Base-by-base conservation (phyloP, 2,888 invertebrate species). In the Lypha dubia region DNA sequence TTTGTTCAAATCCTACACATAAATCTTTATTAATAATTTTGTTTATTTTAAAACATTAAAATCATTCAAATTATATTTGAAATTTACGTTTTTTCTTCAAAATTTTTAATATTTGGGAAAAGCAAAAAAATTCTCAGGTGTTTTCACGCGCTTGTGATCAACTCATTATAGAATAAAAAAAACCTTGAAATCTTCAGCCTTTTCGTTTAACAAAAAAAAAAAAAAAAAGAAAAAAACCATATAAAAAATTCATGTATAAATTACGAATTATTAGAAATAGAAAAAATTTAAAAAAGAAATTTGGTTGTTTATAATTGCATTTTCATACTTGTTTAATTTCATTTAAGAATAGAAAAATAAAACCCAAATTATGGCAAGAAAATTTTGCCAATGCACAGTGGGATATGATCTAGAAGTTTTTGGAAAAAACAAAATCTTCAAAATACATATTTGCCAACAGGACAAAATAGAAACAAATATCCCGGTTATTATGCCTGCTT, bases 41-140 rank as follows among this genome's bases (percentile, higher is more conserved):
- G n/a, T 62, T 49, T 35, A 0, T 20, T 41, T 13, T 38, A 13
- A 11, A 20, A 35, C 32, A 56, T 32, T 20, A 35, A 32, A 41
- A 70, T 53, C 53, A 65, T 63, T 56, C n/a, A 73, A 63, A 22
- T 53, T 15, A 24, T 32, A 1, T 58, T 28, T 58, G 35, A 62
- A 77, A 68, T 62, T 63, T 63, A 6, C 4, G 15, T 28, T 28
- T 46, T n/a, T 38, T 4, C 32, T 28, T 4, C 28, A 28, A 65
- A 75, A 44, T 44, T 32, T 32, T 60, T n/a, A 28, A 15, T n/a
- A 17, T 28, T 46, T 58, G 44, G 20, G 9, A 28, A 51, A 51
- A 6, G 38, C 38, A 28, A 44, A 35, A n/a, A 84, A 84, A 84
- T 84, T 84, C 84, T 84, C 84, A 84, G 84, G 84, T 84, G 84